Base-by-base conservation (phyloP, 2,113 vertebrate genomes). In the Tauraco erythrolophus region DNA sequence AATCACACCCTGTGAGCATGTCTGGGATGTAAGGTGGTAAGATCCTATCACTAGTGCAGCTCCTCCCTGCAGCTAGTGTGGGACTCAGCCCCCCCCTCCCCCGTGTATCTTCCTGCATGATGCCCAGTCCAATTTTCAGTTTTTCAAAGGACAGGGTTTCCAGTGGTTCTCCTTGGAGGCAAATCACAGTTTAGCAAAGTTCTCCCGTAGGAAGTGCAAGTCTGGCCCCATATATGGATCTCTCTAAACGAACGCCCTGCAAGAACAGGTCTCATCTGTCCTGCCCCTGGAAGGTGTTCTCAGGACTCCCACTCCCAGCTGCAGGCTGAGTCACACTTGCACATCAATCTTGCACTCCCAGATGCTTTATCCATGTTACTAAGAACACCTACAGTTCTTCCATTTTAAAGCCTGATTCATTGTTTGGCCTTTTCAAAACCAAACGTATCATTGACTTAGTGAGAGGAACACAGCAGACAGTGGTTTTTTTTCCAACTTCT, bases 401-500 rank as follows among this genome's bases (percentile, higher is more conserved):
- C 66, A 70, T 94, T 94, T 96, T 41, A 93, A 80, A 97, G 35
- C 60, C 92, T 96, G 95, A 96, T 95, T 96, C 94, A 94, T 64
- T 90, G 88, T 90, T 90, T 93, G 92, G 88, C 85, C 93, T 94
- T 97, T 95, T 88, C 85, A 92, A 92, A 96, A 66, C 37, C 56
- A 92, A 93, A 91, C n/a, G 22, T 68, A 70, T 88, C 51, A 53
- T 60, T 88, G 71, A 69, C 58, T 84, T 96, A 90, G 85, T 54
- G 68, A 81, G 23, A 75, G 25, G 57, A 89, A 74, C 46, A 74
- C 46, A 74, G 51, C 8, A 86, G 43, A 64, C 71, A 56, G 43
- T 7, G 3, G 1, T 4, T 16, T 69, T 69, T 66, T 76, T 58
- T 9, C 31, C 43, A 69, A 3, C 33, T 54, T 91, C n/a, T 54